phyloP scores from a whole-genome alignment of 92 coral and sea anemone genomes.

The Zoanthus solanderi region DNA sequence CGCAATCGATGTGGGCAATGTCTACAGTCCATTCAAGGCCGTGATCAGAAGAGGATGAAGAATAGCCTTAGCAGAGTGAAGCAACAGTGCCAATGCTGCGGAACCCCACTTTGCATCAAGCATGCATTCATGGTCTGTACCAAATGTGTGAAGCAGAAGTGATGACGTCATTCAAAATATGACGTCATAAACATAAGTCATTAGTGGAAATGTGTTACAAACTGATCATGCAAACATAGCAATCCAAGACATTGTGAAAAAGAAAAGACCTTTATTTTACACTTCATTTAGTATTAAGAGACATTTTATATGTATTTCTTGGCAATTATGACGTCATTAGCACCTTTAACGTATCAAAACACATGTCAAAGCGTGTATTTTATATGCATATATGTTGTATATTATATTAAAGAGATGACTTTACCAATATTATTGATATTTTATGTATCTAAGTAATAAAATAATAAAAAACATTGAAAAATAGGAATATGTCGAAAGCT shows the following conservation, averaged over 20 bases:
- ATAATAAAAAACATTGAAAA: background rate
- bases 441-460: constrained; percentile 21
- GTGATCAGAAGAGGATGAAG: background rate
- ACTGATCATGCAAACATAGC: too few species aligned
- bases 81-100: constrained; percentile 4
- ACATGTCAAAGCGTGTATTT: constrained; percentile 46
- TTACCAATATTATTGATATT: background rate
- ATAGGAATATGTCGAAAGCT: too few species aligned
- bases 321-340: constrained; percentile 27
- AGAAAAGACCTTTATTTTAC: too few species aligned
- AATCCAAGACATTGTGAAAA: too few species aligned
- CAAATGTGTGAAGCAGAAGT: constrained; percentile 4
- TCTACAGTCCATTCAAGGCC: background rate
- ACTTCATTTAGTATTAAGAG: too few species aligned
- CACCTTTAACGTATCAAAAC: constrained; percentile 18
- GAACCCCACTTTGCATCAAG: background rate
- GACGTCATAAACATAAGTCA: background rate
- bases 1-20: background rate
- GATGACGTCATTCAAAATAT: constrained; percentile 2
- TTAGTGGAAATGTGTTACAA: background rate
- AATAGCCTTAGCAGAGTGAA: background rate
- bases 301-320: too few species aligned
- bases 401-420: constrained; percentile 34
- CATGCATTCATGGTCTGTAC: constrained; percentile 13
- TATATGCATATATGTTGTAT: constrained; percentile 44